These are phyloP conservation scores for Gouania willdenowi DNA, from an alignment of 2,797 vertebrate species.

Conservation along the genomic window DNA sequence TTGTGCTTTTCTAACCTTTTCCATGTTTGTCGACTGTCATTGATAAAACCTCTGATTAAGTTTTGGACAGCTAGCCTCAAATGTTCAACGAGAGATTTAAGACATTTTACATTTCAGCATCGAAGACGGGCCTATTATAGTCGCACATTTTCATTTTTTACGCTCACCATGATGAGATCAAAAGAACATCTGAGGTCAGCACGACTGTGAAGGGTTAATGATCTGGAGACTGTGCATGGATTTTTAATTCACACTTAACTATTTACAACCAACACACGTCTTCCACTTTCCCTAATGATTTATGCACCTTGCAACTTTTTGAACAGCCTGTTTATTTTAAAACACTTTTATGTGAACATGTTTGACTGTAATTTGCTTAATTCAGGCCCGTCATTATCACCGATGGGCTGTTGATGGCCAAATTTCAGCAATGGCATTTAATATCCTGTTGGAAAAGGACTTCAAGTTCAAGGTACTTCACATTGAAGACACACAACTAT, in stretches of 20 bases:
- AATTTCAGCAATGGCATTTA: constrained; percentile 4
- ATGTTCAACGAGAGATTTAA: constrained; percentile 56
- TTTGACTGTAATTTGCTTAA: constrained; percentile 30
- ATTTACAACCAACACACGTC: constrained; percentile 4
- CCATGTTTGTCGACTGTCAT: constrained; percentile 25
- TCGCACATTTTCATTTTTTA: constrained; percentile 13
- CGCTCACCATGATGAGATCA: constrained; percentile 41
- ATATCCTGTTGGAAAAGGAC: not conserved
- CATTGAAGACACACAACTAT: not conserved
- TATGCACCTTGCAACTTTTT: constrained; percentile 22
- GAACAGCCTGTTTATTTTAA: constrained; percentile 41
- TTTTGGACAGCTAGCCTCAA: constrained; percentile 47
- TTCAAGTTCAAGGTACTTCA: constrained; percentile 12
- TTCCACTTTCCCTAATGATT: constrained; percentile 19
- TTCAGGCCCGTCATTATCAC: constrained; percentile 28
- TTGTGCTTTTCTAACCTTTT: not conserved
- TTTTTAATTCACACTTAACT: constrained; percentile 48
- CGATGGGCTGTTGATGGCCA: constrained; percentile 29
- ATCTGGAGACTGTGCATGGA: constrained; percentile 14
- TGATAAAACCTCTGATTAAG: constrained; percentile 44
- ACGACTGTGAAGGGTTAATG: constrained; percentile 52
- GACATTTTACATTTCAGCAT: constrained; percentile 47
- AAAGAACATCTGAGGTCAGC: constrained; percentile 54
- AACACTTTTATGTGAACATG: constrained; percentile 20
- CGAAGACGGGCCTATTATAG: constrained; percentile 29